Percentiles rank a stretch among this genome's conserved stretches.
These are phyloP conservation scores for Elephantulus edwardii DNA, from an alignment of 2,113 vertebrate species.

Conservation along the genomic window DNA sequence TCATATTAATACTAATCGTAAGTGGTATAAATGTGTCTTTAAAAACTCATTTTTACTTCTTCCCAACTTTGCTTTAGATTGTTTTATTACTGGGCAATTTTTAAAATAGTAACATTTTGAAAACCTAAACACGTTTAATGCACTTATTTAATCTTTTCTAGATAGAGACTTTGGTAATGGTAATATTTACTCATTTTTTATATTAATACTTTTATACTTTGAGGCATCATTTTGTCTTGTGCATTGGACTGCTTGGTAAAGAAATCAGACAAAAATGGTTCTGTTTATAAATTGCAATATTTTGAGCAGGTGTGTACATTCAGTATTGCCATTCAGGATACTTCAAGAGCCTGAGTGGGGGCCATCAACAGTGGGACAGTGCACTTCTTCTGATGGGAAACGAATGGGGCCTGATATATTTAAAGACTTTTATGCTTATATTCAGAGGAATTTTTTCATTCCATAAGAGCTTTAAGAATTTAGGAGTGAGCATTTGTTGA, in stretches of 20 bases:
- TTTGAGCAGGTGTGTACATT: constrained; percentile 7
- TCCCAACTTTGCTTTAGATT: constrained; percentile 66
- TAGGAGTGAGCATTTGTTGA: constrained; percentile 78
- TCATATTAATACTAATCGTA: constrained; percentile 20
- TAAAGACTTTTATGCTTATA: constrained; percentile 69
- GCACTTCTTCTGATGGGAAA: constrained; percentile 54
- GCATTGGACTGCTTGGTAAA: background rate
- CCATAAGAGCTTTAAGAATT: constrained; percentile 71
- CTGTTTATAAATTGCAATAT: constrained; percentile 25
- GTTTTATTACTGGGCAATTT: constrained; percentile 5
- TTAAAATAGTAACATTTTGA: constrained; percentile 47
- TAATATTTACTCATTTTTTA: background rate
- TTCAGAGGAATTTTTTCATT: constrained; percentile 67
- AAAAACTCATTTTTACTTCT: constrained; percentile 59
- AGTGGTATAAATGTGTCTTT: constrained; percentile 13
- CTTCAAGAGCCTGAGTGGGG: background rate
- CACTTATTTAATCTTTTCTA: constrained; percentile 62
- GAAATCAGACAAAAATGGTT: constrained; percentile 11
- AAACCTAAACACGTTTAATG: constrained; percentile 66
- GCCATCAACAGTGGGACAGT: background rate
- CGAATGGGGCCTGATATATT: constrained; percentile 50
- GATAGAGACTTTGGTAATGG: background rate
- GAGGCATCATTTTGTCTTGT: background rate
- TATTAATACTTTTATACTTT: background rate
- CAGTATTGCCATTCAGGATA: background rate